phyloP scores from a whole-genome alignment of 1,140 invertebrate species.

The Bombus impatiens region DNA sequence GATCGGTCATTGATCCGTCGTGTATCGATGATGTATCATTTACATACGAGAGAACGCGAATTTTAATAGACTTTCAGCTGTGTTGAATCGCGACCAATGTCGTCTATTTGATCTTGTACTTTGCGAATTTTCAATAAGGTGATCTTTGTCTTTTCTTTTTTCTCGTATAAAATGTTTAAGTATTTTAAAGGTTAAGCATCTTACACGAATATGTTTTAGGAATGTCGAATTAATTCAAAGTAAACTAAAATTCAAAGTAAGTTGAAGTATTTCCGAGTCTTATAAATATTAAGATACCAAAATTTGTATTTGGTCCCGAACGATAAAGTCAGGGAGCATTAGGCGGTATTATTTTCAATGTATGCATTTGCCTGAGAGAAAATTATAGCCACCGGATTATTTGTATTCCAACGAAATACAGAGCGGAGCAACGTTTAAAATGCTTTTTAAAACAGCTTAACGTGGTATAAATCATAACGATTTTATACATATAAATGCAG shows the following conservation, averaged over 20 bases:
- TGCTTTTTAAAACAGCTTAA: not conserved
- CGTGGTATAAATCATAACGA: conserved; percentile 1
- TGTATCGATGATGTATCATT: not conserved
- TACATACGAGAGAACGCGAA: not conserved
- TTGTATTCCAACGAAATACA: conserved; percentile 5
- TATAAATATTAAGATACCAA: too few relatives aligned
- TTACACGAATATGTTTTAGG: not conserved
- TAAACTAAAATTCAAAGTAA: too few relatives aligned
- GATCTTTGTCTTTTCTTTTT: fast-evolving
- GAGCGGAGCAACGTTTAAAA: not conserved
- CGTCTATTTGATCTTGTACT: not conserved
- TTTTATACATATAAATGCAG: not conserved
- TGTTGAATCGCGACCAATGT: not conserved
- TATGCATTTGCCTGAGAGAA: not conserved
- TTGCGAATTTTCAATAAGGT: not conserved
- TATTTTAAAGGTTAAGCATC: not conserved
- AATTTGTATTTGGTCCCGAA: not conserved
- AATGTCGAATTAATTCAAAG: not conserved
- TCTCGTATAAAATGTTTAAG: not conserved
- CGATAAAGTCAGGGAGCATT: not conserved
- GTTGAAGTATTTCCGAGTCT: too few relatives aligned
- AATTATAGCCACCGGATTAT: conserved; percentile 6
- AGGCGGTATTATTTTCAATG: not conserved
- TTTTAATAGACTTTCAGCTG: not conserved
- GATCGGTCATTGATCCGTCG: not conserved